Percentiles rank a stretch among this genome's conserved stretches.
phyloP scores from a whole-genome alignment of 2,797 vertebrate genomes.

The Orientallactaga sibirica region DNA sequence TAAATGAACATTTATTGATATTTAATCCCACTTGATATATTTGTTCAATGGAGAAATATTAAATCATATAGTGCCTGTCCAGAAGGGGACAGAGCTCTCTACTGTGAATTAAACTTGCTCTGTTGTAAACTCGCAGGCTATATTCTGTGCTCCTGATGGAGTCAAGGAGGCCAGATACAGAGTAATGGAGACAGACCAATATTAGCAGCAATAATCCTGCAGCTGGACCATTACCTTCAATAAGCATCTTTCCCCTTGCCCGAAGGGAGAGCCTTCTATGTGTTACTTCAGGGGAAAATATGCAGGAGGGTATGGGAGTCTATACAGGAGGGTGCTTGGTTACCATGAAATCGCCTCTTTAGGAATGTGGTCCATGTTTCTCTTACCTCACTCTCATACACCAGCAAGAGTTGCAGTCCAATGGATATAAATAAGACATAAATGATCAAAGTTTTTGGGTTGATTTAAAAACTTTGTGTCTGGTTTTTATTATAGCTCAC shows the following conservation, averaged over 20 bases:
- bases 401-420: not conserved
- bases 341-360: not conserved
- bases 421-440: not conserved
- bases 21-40: not conserved
- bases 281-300: not conserved
- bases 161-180: not conserved
- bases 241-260: not conserved
- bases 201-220: not conserved
- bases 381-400: not conserved
- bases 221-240: not conserved
- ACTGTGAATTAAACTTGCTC: not conserved
- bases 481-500: not conserved
- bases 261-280: not conserved
- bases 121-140: not conserved
- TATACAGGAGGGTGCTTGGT: not conserved
- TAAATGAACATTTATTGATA: conserved; percentile 39
- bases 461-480: not conserved
- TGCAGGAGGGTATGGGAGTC: not conserved
- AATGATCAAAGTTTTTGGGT: not conserved
- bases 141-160: not conserved
- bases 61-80: conserved; percentile 15
- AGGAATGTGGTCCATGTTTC: not conserved
- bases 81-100: conserved; percentile 22
- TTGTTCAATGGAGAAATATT: conserved; percentile 23
- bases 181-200: not conserved